A percentile compares a stretch with the other conserved stretches of the same genome.
Conservation (phyloP, 2,797 vertebrate species). For the Sebastes iracundus region DNA sequence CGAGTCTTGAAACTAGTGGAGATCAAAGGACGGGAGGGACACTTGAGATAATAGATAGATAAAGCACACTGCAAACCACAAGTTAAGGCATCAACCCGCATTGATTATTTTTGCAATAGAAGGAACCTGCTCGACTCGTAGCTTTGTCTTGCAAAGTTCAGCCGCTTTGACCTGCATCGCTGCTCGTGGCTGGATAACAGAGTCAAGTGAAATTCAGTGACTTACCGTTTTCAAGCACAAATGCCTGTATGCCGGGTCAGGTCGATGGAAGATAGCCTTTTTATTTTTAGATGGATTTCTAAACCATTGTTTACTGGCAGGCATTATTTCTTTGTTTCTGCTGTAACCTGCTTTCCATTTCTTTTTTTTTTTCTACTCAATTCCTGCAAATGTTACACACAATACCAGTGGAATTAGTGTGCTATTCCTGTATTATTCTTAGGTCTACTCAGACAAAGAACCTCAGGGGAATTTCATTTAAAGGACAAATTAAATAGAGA, state of each 20-base stretch:
- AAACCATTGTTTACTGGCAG: slow-evolving; percentile 18
- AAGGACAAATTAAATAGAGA: slow-evolving; percentile 58
- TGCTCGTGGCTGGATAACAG: not conserved
- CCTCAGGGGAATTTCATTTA: slow-evolving; percentile 57
- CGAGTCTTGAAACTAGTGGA: not conserved
- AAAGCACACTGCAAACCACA: not conserved
- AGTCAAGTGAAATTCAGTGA: not conserved
- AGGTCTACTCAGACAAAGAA: slow-evolving; percentile 13
- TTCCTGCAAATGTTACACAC: not conserved
- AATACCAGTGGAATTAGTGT: slow-evolving; percentile 7
- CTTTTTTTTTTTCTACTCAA: not conserved
- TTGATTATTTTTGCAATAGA: not conserved
- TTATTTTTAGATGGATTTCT: slow-evolving; percentile 8
- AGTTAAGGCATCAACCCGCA: not conserved
- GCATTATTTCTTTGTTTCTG: slow-evolving; percentile 16
- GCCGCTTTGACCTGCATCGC: not conserved
- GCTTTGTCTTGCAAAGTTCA: not conserved
- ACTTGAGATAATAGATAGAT: not conserved
- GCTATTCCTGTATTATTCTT: slow-evolving; percentile 35
- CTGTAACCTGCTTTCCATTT: not conserved
- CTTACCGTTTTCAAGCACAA: not conserved
- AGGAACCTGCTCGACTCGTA: not conserved
- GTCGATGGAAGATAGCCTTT: not conserved
- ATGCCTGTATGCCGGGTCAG: not conserved
- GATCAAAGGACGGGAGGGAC: not conserved